Percentiles rank a stretch among this genome's conserved stretches.
Conservation (phyloP, 2,113 vertebrate genomes). For the Mandrillus leucophaeus region DNA sequence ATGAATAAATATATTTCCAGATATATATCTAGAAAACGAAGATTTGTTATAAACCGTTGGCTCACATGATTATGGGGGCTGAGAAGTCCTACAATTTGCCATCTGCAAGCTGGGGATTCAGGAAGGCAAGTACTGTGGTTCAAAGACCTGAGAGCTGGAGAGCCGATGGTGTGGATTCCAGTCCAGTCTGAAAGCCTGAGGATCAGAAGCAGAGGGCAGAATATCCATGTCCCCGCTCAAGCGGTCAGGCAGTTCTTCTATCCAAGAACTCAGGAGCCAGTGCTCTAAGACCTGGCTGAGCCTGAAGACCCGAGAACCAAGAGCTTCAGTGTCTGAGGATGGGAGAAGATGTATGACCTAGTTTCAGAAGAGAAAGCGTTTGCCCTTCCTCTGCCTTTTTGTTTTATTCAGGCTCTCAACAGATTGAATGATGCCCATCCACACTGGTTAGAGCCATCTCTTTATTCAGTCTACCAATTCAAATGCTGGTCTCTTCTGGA, state of each 20-base stretch:
- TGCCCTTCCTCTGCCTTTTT: neutral
- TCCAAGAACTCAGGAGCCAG: neutral
- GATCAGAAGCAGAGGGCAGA: neutral
- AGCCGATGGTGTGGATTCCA: neutral
- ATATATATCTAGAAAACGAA: neutral
- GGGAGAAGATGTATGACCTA: neutral
- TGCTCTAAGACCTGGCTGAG: neutral
- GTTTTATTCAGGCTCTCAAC: neutral
- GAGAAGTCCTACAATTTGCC: neutral
- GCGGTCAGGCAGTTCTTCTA: neutral
- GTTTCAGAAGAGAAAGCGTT: neutral
- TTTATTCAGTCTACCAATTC: neutral
- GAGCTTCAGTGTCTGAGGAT: neutral
- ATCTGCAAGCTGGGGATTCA: neutral
- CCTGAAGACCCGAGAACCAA: neutral
- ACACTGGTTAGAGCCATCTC: accelerated
- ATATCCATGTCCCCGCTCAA: neutral
- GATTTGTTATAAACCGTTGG: neutral
- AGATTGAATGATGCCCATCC: neutral
- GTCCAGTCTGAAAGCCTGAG: neutral
- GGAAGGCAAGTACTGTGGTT: neutral
- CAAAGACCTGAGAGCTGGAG: neutral
- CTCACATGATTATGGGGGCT: neutral
- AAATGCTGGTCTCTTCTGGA: neutral
- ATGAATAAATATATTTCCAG: neutral